phyloP scores from a whole-genome alignment of 2,888 invertebrate species.

The Scrobipalpa costella region DNA sequence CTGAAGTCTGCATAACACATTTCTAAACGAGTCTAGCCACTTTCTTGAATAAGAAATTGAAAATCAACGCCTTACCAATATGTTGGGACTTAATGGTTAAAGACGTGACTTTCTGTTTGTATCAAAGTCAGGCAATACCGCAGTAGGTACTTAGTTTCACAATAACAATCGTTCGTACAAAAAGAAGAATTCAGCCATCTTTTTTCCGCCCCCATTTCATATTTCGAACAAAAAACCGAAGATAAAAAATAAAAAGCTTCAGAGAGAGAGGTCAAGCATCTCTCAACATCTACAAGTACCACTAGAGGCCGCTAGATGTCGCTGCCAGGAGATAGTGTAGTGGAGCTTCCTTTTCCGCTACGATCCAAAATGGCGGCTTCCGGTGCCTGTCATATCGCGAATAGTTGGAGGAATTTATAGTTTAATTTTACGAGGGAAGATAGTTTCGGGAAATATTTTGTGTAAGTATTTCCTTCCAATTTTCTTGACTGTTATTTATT shows the following conservation, averaged over 20 bases:
- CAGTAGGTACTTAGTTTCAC: too few species aligned
- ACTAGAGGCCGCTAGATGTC: constrained; percentile 4
- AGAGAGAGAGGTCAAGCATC: not conserved
- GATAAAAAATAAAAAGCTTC: not conserved
- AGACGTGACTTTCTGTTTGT: too few species aligned
- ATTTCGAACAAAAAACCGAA: too few species aligned
- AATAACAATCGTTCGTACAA: too few species aligned
- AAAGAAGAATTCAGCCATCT: too few species aligned
- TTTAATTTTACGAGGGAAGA: constrained; percentile 7
- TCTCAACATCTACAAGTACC: constrained; percentile 7
- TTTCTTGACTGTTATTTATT: not conserved
- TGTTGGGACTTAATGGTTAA: too few species aligned
- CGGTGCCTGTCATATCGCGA: constrained; percentile 8
- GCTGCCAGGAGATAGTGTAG: constrained; percentile 16
- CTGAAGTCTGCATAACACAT: too few species aligned
- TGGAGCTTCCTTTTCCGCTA: constrained; percentile 14
- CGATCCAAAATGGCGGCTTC: constrained; percentile 20
- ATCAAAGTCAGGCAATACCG: too few species aligned
- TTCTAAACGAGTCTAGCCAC: too few species aligned
- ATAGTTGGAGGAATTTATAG: constrained; percentile 10
- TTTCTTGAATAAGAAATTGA: too few species aligned
- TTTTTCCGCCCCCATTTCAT: too few species aligned
- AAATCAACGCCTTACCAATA: too few species aligned
- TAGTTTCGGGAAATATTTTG: constrained; percentile 11
- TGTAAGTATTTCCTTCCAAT: not conserved